A percentile compares a stretch with the other conserved stretches of the same genome.
phyloP scores from a whole-genome alignment of 2,113 vertebrate species.

The Potamarius usumacintae region DNA sequence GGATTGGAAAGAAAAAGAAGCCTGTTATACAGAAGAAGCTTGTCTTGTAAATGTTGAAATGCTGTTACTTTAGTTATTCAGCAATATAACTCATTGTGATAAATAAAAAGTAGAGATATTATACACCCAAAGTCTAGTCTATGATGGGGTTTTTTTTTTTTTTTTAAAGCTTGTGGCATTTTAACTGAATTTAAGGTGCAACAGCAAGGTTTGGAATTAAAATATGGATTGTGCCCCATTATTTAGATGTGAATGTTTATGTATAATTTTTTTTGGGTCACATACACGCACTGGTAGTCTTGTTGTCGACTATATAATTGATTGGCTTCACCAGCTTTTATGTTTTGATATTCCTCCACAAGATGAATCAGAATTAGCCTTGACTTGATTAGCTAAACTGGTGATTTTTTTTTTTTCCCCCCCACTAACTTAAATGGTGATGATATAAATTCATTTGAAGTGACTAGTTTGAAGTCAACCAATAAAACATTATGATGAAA shows the following conservation, averaged over 20 bases:
- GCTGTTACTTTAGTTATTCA: slow-evolving; percentile 1
- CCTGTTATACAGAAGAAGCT: not conserved
- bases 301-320: not conserved
- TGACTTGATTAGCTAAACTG: not conserved
- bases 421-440: not conserved
- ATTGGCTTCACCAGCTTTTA: not conserved
- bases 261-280: not conserved
- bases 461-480: not conserved
- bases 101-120: slow-evolving; percentile 6
- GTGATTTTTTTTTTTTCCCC: not conserved
- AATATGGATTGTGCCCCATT: not conserved
- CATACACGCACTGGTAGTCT: not conserved
- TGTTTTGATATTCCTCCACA: not conserved
- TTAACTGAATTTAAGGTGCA: not conserved
- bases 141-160: not conserved
- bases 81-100: slow-evolving; percentile 10
- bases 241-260: not conserved
- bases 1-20: not conserved
- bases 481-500: not conserved
- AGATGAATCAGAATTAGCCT: not conserved
- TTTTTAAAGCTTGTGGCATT: not conserved
- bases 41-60: slow-evolving; percentile 23
- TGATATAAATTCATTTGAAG: not conserved
- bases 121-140: slow-evolving; percentile 3
- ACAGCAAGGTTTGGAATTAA: not conserved